A percentile compares a stretch with the other conserved stretches of the same genome.
phyloP scores from a whole-genome alignment of 2,113 vertebrate genomes.

The Promerops cafer region DNA sequence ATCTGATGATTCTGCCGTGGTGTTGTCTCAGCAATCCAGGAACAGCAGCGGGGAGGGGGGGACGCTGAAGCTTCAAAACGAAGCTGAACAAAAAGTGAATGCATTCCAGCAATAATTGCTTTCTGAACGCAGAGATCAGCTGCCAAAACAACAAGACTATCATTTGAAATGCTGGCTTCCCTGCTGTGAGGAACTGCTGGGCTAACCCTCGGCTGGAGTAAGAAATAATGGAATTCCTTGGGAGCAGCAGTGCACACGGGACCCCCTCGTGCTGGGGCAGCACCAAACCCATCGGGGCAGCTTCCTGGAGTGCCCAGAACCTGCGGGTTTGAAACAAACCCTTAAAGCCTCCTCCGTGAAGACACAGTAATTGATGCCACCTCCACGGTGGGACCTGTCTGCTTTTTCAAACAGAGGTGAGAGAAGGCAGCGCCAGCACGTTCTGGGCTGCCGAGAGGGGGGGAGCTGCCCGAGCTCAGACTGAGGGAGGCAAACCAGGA shows the following conservation, averaged over 20 bases:
- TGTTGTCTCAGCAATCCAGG: background rate
- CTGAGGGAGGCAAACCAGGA: background rate
- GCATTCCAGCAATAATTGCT: constrained; percentile 47
- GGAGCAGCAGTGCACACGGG: background rate
- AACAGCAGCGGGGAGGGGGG: background rate
- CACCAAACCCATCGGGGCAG: background rate
- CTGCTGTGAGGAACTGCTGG: background rate
- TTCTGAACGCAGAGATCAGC: constrained; percentile 54
- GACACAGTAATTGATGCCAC: background rate
- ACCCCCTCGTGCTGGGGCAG: fast-evolving
- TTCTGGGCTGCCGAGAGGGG: fast-evolving
- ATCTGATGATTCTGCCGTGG: background rate
- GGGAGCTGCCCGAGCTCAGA: background rate
- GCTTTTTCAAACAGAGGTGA: background rate
- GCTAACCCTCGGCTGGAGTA: background rate
- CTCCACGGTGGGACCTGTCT: background rate
- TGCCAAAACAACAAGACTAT: constrained; percentile 34
- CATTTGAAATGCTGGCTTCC: constrained; percentile 24
- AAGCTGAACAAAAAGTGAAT: constrained; percentile 10
- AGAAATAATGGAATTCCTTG: background rate
- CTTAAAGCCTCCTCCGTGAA: background rate
- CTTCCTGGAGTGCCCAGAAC: background rate
- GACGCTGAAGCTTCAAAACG: background rate
- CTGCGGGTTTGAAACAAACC: background rate
- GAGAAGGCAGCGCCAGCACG: background rate